Evolutionary conservation across 2,888 invertebrate genomes (phyloP), one percentile per base, ranked within the genome.

Genomic region (Drosophila pegasa): DNA sequence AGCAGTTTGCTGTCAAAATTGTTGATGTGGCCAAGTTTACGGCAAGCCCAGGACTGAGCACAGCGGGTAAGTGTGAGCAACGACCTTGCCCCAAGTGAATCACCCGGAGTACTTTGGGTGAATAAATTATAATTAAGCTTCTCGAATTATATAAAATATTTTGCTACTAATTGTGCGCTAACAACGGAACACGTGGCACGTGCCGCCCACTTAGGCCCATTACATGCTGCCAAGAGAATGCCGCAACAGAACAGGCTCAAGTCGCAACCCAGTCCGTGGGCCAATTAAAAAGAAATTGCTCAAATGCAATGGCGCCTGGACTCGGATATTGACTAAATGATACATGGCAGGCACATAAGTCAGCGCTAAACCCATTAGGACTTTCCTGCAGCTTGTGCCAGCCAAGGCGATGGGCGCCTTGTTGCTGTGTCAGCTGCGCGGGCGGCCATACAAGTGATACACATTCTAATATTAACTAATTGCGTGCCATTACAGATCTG

Each of bases 1-100:
- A 98, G 93, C 98, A 98, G 92, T 99, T 98, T 94, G 99, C 99
- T 64, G 99, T 99, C 84, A 99, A 99, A 94, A 98, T 99, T 89
- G 98, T 99, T 80, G 99, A 99, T 93, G 98, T 99, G 60, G 98
- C 98, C 82, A 97, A 98, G 92, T 99, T 99, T 93, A 98, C 98
- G 77, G 97, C 98, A 57, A 98, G 98, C 91, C 98, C 99, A 33
- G 99, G 98, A 70, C 95, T 99, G 77, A 98, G 98, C 92, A 98
- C 98, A 90, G 97, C 98, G 91, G 98, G 98, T 98, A 93, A 93
- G 93, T 71, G 66, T 33, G 27, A 35, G 45, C 37, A 16, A 25
- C 59, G 62, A 57, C 78, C 68, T 77, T 73, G 81, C 66, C 70
- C 80, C 45, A 54, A 25, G 69, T 55, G 33, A 27, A 35, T 54